A percentile compares a stretch with the other conserved stretches of the same genome.
phyloP scores from a whole-genome alignment of 2,888 invertebrate species.

The Andrena chrysosceles region DNA sequence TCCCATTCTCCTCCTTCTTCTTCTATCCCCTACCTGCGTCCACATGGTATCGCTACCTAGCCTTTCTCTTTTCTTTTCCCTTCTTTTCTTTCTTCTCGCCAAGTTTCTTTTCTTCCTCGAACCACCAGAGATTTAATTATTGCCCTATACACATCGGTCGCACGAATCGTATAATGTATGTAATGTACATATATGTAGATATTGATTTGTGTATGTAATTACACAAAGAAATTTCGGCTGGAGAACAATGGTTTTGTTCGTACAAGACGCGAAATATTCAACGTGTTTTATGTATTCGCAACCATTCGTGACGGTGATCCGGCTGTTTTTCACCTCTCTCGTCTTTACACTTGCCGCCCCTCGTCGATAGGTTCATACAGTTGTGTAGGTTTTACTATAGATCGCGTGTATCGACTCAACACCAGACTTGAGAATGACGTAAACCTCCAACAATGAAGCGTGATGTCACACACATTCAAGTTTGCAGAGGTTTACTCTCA shows the following conservation, averaged over 20 bases:
- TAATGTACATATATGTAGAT: neutral
- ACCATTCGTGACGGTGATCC: conserved; percentile 67
- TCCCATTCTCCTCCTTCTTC: conserved; percentile 1
- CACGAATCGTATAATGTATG: neutral
- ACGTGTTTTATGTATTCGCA: conserved; percentile 74
- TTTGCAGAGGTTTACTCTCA: conserved; percentile 55
- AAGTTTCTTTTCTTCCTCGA: conserved; percentile 12
- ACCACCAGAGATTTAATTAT: neutral
- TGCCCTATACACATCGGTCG: neutral
- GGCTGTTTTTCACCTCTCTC: conserved; percentile 40
- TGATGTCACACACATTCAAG: conserved; percentile 81
- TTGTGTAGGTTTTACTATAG: conserved; percentile 25
- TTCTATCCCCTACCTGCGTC: conserved; percentile 19
- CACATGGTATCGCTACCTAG: neutral
- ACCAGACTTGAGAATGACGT: conserved; percentile 83
- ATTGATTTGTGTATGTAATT: neutral
- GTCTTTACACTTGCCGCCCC: conserved; percentile 53
- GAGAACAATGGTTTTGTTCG: conserved; percentile 4
- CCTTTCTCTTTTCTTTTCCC: conserved; percentile 43
- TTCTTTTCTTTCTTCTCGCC: conserved; percentile 11
- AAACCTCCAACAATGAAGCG: conserved; percentile 85
- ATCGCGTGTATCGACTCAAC: conserved; percentile 57
- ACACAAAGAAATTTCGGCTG: neutral
- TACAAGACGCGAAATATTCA: conserved; percentile 41
- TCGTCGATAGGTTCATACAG: conserved; percentile 25